A percentile compares a stretch with the other conserved stretches of the same genome.
Conservation (phyloP, 1,140 invertebrate species). For the Linepithema humile region DNA sequence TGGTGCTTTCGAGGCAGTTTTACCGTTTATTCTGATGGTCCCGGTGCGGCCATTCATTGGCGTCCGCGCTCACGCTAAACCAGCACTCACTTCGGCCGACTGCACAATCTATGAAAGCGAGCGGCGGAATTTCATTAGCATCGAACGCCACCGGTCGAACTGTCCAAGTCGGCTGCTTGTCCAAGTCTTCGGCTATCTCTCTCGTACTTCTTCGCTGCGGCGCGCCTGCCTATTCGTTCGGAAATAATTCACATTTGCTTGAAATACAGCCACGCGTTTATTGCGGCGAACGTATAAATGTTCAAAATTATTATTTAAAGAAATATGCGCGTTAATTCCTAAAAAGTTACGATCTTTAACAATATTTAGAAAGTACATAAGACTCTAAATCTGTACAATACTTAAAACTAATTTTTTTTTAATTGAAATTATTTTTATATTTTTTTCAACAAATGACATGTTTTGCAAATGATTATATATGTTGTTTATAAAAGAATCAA, state of each 20-base stretch:
- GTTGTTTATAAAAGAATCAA: no score
- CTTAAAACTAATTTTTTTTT: background rate
- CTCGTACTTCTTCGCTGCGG: conserved; percentile 44
- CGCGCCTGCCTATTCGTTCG: conserved; percentile 9
- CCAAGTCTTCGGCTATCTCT: conserved; percentile 40
- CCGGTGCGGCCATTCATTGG: conserved; percentile 57
- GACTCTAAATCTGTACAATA: background rate
- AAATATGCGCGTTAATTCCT: background rate
- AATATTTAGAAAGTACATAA: background rate
- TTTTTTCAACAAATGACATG: background rate
- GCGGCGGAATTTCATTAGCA: conserved; percentile 79
- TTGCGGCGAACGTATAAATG: background rate
- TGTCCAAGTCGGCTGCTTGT: conserved; percentile 70
- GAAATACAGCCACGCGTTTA: background rate
- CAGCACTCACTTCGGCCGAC: conserved; percentile 68
- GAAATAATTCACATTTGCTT: background rate
- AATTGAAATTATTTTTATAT: background rate
- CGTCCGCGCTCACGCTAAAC: conserved; percentile 62
- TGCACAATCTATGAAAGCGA: conserved; percentile 71
- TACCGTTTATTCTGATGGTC: conserved; percentile 47
- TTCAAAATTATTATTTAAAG: background rate
- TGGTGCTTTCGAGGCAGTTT: conserved; percentile 42
- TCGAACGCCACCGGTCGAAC: conserved; percentile 71
- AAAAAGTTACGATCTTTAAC: background rate
- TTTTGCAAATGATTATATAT: background rate